Evolutionary conservation across 2,113 vertebrate species (phyloP).

Genomic region (Megaptera novaeangliae): DNA sequence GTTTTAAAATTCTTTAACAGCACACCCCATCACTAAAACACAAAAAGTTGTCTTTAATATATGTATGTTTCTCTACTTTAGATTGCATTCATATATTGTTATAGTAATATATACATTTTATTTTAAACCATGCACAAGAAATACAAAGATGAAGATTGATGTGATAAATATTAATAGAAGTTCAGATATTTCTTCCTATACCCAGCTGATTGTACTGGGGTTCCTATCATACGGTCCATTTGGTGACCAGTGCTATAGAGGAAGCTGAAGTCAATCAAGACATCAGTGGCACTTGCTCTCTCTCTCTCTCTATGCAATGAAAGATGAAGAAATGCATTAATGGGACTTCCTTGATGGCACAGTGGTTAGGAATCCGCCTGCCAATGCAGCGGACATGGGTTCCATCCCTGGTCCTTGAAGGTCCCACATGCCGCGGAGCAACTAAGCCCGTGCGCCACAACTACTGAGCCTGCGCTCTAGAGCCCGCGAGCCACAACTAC

Average conservation of each 20-base stretch:
- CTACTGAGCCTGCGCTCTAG: no score
- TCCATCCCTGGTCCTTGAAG: no score
- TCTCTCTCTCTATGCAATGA: background rate
- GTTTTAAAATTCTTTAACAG: background rate
- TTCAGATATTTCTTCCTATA: background rate
- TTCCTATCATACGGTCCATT: background rate
- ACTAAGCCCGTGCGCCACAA: no score
- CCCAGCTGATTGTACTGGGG: background rate
- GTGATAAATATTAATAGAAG: slow-evolving; percentile 6
- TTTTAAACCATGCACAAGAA: background rate
- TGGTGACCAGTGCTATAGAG: background rate
- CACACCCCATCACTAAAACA: background rate
- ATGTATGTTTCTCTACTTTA: background rate
- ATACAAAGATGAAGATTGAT: background rate
- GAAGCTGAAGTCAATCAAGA: background rate
- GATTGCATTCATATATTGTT: background rate
- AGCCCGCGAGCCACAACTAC: no score
- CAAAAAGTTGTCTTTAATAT: background rate
- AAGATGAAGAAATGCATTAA: background rate
- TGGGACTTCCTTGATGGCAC: no score
- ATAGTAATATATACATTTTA: background rate
- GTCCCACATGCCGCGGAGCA: no score
- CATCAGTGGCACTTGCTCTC: background rate
- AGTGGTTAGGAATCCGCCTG: no score
- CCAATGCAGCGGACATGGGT: no score